Evolutionary conservation across 2,888 invertebrate species (phyloP).

Genomic region (Pachydiplax longipennis): DNA sequence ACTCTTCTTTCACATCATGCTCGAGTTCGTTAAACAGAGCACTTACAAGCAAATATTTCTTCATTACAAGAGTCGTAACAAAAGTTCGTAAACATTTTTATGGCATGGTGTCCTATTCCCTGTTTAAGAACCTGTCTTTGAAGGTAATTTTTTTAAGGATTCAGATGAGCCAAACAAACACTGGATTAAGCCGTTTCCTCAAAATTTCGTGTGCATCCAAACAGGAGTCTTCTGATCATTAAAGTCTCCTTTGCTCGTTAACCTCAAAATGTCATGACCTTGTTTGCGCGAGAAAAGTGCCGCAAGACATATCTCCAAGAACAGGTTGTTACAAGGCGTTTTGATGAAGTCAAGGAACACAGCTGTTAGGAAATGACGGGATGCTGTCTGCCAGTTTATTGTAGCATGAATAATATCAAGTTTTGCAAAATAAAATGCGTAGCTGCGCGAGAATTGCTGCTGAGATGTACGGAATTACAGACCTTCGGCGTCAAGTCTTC

Average conservation of each 20-base stretch:
- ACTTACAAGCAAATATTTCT: too few relatives aligned
- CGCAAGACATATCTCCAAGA: background rate
- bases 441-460: background rate
- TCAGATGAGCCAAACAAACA: background rate
- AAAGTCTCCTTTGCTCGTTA: slow-evolving; percentile 35
- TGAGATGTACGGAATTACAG: background rate
- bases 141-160: background rate
- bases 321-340: slow-evolving; percentile 28
- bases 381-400: slow-evolving; percentile 10
- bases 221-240: slow-evolving; percentile 1
- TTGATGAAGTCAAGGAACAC: slow-evolving; percentile 35
- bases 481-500: background rate
- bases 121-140: background rate
- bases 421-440: slow-evolving; percentile 3
- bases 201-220: background rate
- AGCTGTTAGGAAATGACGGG: slow-evolving; percentile 29
- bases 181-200: background rate
- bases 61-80: too few relatives aligned
- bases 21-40: too few relatives aligned
- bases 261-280: slow-evolving; percentile 7
- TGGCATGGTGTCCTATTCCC: too few relatives aligned
- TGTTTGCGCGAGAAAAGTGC: background rate
- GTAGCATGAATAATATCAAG: slow-evolving; percentile 4
- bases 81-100: too few relatives aligned
- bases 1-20: too few relatives aligned